A percentile compares a stretch with the other conserved stretches of the same genome.
These are phyloP conservation scores for Gryllus longicercus DNA, from an alignment of 2,888 invertebrate species.

Conservation along the genomic window DNA sequence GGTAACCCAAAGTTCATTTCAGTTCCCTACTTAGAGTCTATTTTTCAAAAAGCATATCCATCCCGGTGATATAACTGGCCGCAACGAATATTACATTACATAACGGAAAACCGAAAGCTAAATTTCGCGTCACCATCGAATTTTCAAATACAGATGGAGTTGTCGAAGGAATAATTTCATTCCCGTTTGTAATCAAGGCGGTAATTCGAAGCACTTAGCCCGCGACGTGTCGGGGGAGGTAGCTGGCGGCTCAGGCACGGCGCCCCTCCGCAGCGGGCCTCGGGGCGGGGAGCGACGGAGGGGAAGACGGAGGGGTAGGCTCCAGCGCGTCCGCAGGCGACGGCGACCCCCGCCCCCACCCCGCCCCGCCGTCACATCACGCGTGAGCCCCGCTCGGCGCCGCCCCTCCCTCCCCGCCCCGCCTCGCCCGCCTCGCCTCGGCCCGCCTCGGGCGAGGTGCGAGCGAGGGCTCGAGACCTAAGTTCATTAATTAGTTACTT, in stretches of 20 bases:
- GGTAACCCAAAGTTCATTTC: too few species aligned
- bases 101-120: too few species aligned
- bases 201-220: slow-evolving; percentile 7
- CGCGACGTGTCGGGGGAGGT: background rate
- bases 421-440: background rate
- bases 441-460: background rate
- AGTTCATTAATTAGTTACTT: slow-evolving; percentile 17
- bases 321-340: background rate
- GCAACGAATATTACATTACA: too few species aligned
- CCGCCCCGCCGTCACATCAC: background rate
- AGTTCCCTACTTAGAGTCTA: too few species aligned
- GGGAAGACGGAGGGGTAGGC: background rate
- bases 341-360: background rate
- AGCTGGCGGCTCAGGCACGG: background rate
- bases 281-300: background rate
- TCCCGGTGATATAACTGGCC: too few species aligned
- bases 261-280: background rate
- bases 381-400: background rate
- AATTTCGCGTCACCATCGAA: too few species aligned
- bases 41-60: too few species aligned
- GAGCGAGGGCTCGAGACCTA: slow-evolving; percentile 17
- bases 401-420: background rate
- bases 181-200: slow-evolving; percentile 8
- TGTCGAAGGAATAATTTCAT: background rate
- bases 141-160: background rate